Base-by-base conservation (phyloP, 2,113 vertebrate genomes). In the Arenaria interpres region DNA sequence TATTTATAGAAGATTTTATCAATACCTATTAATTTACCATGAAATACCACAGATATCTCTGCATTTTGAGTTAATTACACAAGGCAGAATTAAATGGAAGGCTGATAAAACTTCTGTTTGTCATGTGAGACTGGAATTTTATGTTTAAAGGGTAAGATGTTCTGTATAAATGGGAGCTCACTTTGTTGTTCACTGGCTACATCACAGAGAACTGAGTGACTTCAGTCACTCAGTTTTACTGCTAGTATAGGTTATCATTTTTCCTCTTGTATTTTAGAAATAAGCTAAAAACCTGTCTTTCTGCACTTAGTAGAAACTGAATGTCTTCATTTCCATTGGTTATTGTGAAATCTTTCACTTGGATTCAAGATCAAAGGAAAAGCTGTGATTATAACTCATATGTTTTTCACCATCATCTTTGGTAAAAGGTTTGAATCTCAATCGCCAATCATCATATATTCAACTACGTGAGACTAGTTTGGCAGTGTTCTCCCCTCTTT, bases 1-100 rank as follows among this genome's bases (percentile, higher is more conserved):
- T 98, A 98, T 98, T 98, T 97, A 98, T 98, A 95, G 96, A 68
- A 95, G 93, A 95, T 95, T 96, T 97, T 98, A 97, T 97, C 96
- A 95, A 84, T 83, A 96, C 64, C 80, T 96, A 94, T 97, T 97
- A 98, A 97, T 93, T 98, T 96, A 73, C 89, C 69, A 82, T 51
- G 84, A 95, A 96, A 95, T 92, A 68, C 87, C 72, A 75, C 64
- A 72, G 88, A 91, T 97, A 97, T 95, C 46, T 20, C 53, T 77
- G 45, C 39, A 62, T 85, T 96, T 72, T 88, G 53, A 89, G 59
- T 95, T 95, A 93, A 91, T 85, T 80, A 68, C 51, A 82, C n/a
- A 91, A 89, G 30, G 17, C 57, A 88, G 23, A 45, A 76, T 91
- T 48, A 69, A 96, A 77, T 13, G 24, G 39, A 94, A 97, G 80